Percentiles rank a stretch among this genome's conserved stretches.
Evolutionary conservation across 2,888 invertebrate genomes (phyloP).

Genomic region (Euzetes globulus): DNA sequence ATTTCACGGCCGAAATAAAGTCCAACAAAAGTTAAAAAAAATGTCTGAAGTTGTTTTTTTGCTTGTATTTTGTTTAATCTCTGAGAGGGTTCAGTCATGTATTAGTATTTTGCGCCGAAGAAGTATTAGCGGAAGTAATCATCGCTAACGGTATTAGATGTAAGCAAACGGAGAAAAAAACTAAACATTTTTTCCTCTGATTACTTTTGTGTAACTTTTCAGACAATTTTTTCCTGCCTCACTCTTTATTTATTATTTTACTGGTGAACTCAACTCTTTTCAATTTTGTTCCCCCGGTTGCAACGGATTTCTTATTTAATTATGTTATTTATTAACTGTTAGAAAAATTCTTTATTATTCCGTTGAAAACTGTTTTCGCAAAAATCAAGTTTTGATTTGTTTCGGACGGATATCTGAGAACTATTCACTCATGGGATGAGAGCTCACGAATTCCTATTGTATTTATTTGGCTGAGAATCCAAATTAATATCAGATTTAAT

Average conservation of each 20-base stretch:
- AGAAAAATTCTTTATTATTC: no score
- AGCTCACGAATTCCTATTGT: no score
- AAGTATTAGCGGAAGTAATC: conserved; percentile 29
- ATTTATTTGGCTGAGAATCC: background rate
- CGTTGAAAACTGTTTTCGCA: no score
- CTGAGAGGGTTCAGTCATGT: background rate
- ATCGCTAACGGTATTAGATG: conserved; percentile 17
- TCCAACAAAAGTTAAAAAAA: background rate
- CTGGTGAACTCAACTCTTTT: background rate
- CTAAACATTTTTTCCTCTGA: background rate
- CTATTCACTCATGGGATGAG: no score
- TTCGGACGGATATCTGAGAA: no score
- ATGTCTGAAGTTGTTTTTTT: background rate
- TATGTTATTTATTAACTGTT: no score
- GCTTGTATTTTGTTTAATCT: background rate
- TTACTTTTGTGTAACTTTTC: conserved; percentile 2
- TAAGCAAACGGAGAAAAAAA: background rate
- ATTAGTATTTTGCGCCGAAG: background rate
- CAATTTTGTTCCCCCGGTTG: background rate
- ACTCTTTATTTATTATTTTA: background rate
- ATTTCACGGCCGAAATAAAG: background rate
- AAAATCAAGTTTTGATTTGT: no score
- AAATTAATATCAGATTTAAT: background rate
- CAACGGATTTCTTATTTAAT: background rate
- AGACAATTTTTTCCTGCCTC: background rate